Conservation (phyloP, 2,797 vertebrate genomes). For the Gymnopithys bicolor region DNA sequence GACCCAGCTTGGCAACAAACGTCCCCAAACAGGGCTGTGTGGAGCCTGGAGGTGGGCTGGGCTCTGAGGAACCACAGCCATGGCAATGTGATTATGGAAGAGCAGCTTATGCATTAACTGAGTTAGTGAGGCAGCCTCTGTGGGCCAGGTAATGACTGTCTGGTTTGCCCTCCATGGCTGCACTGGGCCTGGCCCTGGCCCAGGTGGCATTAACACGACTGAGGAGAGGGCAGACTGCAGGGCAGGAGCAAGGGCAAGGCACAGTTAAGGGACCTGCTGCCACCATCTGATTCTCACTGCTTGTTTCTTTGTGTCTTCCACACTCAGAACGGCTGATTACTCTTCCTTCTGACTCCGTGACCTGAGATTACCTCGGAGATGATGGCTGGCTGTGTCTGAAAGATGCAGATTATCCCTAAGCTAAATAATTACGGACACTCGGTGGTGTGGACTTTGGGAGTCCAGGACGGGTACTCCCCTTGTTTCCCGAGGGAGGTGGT, state of each 20-base stretch:
- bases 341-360: conserved; percentile 51
- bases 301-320: conserved; percentile 68
- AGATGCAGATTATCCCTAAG: conserved; percentile 56
- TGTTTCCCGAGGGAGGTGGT: conserved; percentile 34
- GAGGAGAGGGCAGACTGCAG: background rate
- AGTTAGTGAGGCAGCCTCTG: background rate
- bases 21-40: accelerated
- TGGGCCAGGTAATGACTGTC: background rate
- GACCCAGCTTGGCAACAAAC: background rate
- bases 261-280: background rate
- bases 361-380: conserved; percentile 55
- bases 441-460: conserved; percentile 36
- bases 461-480: background rate
- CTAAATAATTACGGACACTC: conserved; percentile 41
- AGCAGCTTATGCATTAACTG: background rate
- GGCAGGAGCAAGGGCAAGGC: background rate
- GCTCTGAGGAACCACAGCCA: background rate
- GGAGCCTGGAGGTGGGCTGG: background rate
- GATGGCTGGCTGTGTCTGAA: conserved; percentile 55
- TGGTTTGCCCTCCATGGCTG: background rate
- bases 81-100: background rate
- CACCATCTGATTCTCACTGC: conserved; percentile 45
- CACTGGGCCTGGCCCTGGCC: background rate
- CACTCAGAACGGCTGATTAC: conserved; percentile 61
- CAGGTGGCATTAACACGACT: accelerated